A percentile compares a stretch with the other conserved stretches of the same genome.
These are phyloP conservation scores for Eucriotettix oculatus DNA, from an alignment of 2,888 invertebrate species.

Conservation along the genomic window DNA sequence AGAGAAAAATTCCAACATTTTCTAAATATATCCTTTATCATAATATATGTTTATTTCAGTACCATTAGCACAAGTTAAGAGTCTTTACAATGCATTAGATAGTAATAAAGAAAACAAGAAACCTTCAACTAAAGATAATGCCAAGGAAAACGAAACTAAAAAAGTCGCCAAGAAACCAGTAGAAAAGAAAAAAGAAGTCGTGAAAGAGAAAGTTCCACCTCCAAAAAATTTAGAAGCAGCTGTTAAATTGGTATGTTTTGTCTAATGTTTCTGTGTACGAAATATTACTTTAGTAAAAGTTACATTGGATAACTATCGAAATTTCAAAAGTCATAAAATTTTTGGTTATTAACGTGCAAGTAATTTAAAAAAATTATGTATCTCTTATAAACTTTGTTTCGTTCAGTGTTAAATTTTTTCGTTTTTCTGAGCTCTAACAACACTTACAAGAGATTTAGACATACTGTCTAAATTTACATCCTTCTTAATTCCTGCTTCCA, in stretches of 20 bases:
- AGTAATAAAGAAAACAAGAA: constrained; percentile 42
- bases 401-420: no score
- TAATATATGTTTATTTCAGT: constrained; percentile 28
- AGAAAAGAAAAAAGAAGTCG: constrained; percentile 29
- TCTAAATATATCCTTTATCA: background rate
- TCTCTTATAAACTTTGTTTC: no score
- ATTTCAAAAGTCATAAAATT: background rate
- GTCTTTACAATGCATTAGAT: constrained; percentile 43
- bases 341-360: background rate
- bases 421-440: no score
- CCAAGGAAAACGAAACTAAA: constrained; percentile 28
- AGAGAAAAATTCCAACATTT: no score
- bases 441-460: no score
- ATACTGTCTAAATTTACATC: no score
- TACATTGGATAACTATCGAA: constrained; percentile 1
- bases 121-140: constrained; percentile 23
- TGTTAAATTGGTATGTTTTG: constrained; percentile 34
- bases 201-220: constrained; percentile 43
- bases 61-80: constrained; percentile 48
- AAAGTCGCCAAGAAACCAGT: constrained; percentile 18
- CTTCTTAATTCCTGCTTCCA: no score
- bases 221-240: constrained; percentile 49
- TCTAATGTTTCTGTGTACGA: constrained; percentile 10
- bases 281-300: background rate
- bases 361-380: no score